Percentiles rank a stretch among this genome's conserved stretches.
phyloP scores from a whole-genome alignment of 1,140 invertebrate genomes.

The Sinella curviseta region DNA sequence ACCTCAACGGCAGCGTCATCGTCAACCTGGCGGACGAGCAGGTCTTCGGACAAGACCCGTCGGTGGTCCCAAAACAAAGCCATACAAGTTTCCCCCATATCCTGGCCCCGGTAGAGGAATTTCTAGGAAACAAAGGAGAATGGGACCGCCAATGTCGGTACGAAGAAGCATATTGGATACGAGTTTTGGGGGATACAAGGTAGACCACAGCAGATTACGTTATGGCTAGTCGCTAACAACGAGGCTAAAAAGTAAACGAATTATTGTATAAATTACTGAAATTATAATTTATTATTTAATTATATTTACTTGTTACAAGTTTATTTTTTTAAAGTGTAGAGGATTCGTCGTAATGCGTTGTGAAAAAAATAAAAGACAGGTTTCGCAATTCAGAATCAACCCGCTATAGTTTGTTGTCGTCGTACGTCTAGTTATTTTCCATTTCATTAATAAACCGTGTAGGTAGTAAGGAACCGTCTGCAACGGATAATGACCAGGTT shows the following conservation, averaged over 20 bases:
- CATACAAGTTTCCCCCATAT: background rate
- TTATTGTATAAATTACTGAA: background rate
- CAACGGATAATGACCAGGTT: too few relatives aligned
- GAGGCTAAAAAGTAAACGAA: too few relatives aligned
- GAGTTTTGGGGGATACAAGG: slow-evolving; percentile 5
- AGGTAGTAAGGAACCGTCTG: too few relatives aligned
- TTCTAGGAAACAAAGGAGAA: background rate
- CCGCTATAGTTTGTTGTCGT: too few relatives aligned
- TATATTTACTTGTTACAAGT: too few relatives aligned
- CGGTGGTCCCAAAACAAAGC: too few relatives aligned
- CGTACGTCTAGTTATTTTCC: too few relatives aligned
- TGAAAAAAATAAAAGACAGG: too few relatives aligned
- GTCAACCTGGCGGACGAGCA: background rate
- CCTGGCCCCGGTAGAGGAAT: background rate
- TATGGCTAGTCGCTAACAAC: background rate
- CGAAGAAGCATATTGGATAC: background rate
- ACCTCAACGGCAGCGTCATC: background rate
- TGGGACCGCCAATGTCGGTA: background rate
- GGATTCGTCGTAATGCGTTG: too few relatives aligned
- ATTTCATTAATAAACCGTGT: too few relatives aligned
- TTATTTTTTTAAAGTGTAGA: too few relatives aligned
- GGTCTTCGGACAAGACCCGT: background rate
- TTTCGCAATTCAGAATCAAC: too few relatives aligned
- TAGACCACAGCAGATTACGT: slow-evolving; percentile 4
- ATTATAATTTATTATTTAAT: background rate